These are phyloP conservation scores for Onychorhynchus coronatus DNA, from an alignment of 2,113 vertebrate genomes.

Conservation along the genomic window DNA sequence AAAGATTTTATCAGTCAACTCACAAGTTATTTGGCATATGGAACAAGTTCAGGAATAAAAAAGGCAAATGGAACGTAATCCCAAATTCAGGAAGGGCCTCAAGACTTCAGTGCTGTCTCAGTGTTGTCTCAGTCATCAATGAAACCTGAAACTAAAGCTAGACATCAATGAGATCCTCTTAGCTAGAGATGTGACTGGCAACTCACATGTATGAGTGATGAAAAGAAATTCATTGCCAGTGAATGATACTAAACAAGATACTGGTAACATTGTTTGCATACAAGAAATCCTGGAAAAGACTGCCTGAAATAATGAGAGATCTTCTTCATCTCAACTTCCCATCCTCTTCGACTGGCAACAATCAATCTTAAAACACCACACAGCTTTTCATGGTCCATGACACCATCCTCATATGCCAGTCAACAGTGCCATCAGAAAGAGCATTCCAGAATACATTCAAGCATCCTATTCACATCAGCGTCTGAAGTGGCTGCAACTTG, in stretches of 20 bases:
- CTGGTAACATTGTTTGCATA: not conserved
- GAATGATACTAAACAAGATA: not conserved
- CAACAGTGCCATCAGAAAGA: not conserved
- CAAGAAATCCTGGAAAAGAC: not conserved
- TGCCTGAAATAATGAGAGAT: not conserved
- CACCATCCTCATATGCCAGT: not conserved
- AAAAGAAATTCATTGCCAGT: not conserved
- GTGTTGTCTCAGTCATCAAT: not conserved
- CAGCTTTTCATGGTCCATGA: not conserved
- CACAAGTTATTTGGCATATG: not conserved
- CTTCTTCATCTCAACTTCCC: not conserved
- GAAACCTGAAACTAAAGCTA: not conserved
- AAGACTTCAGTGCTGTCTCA: not conserved
- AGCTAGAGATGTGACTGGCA: not conserved
- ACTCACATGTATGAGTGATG: not conserved
- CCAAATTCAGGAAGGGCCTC: not conserved
- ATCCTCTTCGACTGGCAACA: not conserved
- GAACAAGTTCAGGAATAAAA: not conserved
- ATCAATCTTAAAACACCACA: not conserved
- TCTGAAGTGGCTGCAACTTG: not conserved
- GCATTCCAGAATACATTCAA: not conserved
- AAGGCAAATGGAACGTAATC: not conserved
- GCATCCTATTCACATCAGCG: not conserved
- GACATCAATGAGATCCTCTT: not conserved
- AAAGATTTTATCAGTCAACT: not conserved